Conservation (phyloP, 2,797 vertebrate species). For the Muscicapa comitata region DNA sequence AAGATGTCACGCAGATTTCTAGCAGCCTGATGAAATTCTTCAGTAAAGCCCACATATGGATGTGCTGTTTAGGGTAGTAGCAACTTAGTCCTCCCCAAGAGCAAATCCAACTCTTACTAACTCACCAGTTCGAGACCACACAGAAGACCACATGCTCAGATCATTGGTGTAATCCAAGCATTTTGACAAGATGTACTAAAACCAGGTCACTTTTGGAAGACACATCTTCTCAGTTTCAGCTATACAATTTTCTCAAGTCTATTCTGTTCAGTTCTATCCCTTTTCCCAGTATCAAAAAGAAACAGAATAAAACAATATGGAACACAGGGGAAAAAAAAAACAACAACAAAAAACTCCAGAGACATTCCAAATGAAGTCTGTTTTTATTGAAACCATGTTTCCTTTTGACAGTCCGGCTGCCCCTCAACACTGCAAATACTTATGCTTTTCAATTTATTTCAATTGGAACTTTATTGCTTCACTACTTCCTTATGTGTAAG, state of each 20-base stretch:
- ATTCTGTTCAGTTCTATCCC: neutral
- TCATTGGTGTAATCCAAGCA: neutral
- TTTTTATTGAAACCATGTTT: neutral
- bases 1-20: neutral
- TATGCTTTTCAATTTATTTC: neutral
- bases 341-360: neutral
- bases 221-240: neutral
- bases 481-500: neutral
- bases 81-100: neutral
- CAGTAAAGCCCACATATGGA: neutral
- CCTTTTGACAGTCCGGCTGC: neutral
- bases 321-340: neutral
- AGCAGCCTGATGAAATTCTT: neutral
- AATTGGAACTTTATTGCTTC: neutral
- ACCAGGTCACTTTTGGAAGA: neutral
- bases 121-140: neutral
- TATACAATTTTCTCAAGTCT: neutral
- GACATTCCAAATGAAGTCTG: neutral
- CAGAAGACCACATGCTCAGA: neutral
- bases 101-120: neutral
- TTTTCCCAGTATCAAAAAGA: neutral
- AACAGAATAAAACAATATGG: neutral
- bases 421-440: neutral
- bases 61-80: neutral
- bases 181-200: neutral